Base-by-base conservation (phyloP, 2,113 vertebrate genomes). In the Megalops atlanticus region DNA sequence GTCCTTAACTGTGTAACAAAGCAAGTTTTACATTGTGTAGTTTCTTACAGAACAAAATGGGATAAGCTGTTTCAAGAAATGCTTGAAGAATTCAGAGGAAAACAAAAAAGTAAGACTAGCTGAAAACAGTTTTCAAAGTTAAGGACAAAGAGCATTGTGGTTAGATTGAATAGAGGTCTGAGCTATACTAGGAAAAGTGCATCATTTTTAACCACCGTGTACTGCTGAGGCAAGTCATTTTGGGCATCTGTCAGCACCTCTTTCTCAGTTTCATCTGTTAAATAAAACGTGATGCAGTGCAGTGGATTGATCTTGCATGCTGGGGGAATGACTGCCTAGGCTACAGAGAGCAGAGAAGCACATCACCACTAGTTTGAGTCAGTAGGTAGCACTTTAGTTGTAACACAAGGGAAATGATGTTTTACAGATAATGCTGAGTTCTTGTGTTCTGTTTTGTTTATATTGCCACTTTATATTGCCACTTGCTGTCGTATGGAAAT, bases 161-260 rank as follows among this genome's bases (percentile, higher is more conserved):
- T 45, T 45, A 45, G 43, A 45, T 45, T 45, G 43, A 45, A 45
- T 45, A 12, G 4, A 45, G 43, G 12, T 12, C 52, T 27, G 7
- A 40, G 35, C 88, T 78, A 84, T 87, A 83, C 84, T n/a, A 82
- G 85, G 83, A 58, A 75, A 80, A 78, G 74, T 85, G 81, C 76
- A 79, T 85, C n/a, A 73, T 85, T 78, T 83, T 77, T 76, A 74
- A 85, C 83, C 45, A n/a, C n/a, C n/a, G n/a, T n/a, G 76, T 79
- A 84, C 84, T 86, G 86, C 86, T 87, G 82, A 91, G 83, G 86
- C 87, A 88, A 88, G 84, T 82, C 84, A 90, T 88, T 88, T 85
- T 58, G 79, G 89, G 88, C 88, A 88, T 84, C 88, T 91, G 84
- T 86, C 81, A 87, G 85, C 86, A 88, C 89, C 83, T 90, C 85